Base-by-base conservation (phyloP, 2,113 vertebrate species). In the Campylomormyrus numenius region DNA sequence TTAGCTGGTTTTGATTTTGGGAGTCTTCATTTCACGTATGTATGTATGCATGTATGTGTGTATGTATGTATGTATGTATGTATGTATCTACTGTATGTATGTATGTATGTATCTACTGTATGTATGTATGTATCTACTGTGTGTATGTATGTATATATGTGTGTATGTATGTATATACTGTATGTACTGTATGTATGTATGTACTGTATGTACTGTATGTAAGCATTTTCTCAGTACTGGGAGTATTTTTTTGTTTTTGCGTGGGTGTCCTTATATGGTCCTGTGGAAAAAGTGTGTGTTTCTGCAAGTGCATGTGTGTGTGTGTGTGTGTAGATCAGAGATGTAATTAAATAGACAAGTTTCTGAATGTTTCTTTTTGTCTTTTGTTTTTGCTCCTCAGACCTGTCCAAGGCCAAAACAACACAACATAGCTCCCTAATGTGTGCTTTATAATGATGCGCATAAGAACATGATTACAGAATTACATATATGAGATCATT, bases 261-360 rank as follows among this genome's bases (percentile, higher is more conserved):
- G 53, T n/a, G 2, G 1, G 0, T 62, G 58, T 62, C 56, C 56
- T 58, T 58, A n/a, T 58, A n/a, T 62, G 10, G 39, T 9, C 17
- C 27, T 39, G 19, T 62, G n/a, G 31, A 45, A 74, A 74, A 56
- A 49, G 48, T 17, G 86, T 85, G 85, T 91, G 52, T 91, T 39
- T 89, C 31, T 87, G 83, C 88, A 45, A 52, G 31, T 86, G 58
- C 3, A 0, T 49, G 56, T 50, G 11, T 50, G 49, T 50, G 39
- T 70, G 56, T 35, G n/a, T 89, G 42, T 86, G n/a, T 52, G 53
- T 3, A 19, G 53, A 56, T 21, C 5, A 56, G 53, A 21, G 53
- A 56, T 19, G 53, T 56, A 56, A 58, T 58, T 58, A 58, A 58
- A 2, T 58, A 58, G 6, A n/a, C 21, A n/a, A 7, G 21, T n/a